Evolutionary conservation across 2,113 vertebrate genomes (phyloP).

Genomic region (Formicarius rufipectus): DNA sequence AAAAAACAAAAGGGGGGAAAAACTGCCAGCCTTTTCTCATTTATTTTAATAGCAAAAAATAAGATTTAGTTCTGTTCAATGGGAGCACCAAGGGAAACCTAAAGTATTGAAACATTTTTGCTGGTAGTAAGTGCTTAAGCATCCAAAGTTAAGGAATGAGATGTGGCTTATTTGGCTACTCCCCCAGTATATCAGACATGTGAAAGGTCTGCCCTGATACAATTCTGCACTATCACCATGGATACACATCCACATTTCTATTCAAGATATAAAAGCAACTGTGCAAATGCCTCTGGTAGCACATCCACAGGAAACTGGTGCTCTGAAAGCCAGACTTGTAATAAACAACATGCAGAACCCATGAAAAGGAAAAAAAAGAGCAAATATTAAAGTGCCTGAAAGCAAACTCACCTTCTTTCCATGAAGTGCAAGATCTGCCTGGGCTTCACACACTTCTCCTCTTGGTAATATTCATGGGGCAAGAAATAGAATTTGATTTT

Average conservation of each 20-base stretch:
- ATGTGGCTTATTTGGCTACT: not conserved
- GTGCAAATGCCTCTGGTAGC: not conserved
- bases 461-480: slow-evolving; percentile 78
- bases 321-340: not conserved
- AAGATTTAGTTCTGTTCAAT: not conserved
- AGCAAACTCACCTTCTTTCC: slow-evolving; percentile 82
- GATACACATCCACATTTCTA: not conserved
- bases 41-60: not conserved
- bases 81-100: not conserved
- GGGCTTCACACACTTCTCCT: slow-evolving; percentile 86
- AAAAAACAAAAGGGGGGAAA: not conserved
- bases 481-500: slow-evolving; percentile 87
- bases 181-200: accelerated
- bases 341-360: not conserved
- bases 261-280: not conserved
- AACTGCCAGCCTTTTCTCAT: not conserved
- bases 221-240: not conserved
- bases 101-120: not conserved
- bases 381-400: not conserved
- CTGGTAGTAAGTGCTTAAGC: not conserved
- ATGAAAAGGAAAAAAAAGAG: not conserved
- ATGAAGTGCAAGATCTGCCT: slow-evolving; percentile 85
- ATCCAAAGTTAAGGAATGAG: not conserved
- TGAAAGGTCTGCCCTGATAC: not conserved
- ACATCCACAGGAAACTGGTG: not conserved